Percentiles rank a stretch among this genome's conserved stretches.
These are phyloP conservation scores for Cottus gobio DNA, from an alignment of 2,113 vertebrate species.

Conservation along the genomic window DNA sequence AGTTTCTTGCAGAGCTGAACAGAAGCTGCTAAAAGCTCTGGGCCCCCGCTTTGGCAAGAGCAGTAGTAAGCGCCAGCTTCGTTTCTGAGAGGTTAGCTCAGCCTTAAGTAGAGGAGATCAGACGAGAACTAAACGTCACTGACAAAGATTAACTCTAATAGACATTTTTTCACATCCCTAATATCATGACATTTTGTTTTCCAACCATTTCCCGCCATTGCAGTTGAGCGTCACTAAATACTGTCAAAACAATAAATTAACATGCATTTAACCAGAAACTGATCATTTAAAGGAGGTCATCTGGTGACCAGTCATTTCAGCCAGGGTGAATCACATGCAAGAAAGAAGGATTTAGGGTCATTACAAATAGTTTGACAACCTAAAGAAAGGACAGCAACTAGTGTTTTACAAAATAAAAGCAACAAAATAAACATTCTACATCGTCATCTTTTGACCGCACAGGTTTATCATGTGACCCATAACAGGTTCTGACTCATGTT, in stretches of 20 bases:
- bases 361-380: neutral
- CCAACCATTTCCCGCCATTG: too few relatives aligned
- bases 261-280: neutral
- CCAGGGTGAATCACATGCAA: neutral
- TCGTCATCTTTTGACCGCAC: neutral
- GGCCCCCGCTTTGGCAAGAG: constrained; percentile 94
- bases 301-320: neutral
- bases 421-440: neutral
- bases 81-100: constrained; percentile 85
- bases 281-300: neutral
- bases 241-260: neutral
- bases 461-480: neutral
- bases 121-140: neutral
- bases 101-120: constrained; percentile 74
- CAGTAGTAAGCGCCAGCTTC: constrained; percentile 87
- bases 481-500: neutral
- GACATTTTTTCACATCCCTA: neutral
- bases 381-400: neutral
- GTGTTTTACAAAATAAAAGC: neutral
- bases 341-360: neutral
- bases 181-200: neutral
- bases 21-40: constrained; percentile 90
- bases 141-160: neutral
- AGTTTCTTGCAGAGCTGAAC: constrained; percentile 87
- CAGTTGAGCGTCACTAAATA: neutral